Evolutionary conservation across 2,113 vertebrate species (phyloP).

Genomic region (Delphinus delphis): DNA sequence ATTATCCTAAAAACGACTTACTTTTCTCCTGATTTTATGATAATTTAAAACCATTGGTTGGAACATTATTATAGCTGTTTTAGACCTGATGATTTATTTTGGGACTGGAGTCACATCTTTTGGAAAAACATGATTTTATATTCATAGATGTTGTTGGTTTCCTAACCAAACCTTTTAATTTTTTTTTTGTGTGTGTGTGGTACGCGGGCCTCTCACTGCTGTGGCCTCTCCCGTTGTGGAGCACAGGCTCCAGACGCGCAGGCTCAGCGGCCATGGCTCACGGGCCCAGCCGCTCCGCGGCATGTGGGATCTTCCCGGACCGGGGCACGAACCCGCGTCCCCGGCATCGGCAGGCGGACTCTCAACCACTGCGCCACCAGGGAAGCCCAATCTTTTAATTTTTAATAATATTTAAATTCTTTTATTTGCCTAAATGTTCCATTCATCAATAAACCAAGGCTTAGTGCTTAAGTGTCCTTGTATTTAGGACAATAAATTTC

Average conservation of each 20-base stretch:
- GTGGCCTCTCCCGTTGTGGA: too few relatives aligned
- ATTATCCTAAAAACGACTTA: slow-evolving; percentile 37
- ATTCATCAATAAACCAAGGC: background rate
- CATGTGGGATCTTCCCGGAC: too few relatives aligned
- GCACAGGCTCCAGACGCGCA: too few relatives aligned
- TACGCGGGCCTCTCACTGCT: too few relatives aligned
- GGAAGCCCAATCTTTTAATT: background rate
- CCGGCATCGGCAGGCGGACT: too few relatives aligned
- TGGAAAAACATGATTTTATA: slow-evolving; percentile 10
- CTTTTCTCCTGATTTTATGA: slow-evolving; percentile 49
- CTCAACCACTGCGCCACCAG: too few relatives aligned
- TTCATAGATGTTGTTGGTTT: slow-evolving; percentile 25
- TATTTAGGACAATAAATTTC: background rate
- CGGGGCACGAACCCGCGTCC: too few relatives aligned
- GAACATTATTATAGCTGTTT: slow-evolving; percentile 33
- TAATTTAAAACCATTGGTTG: slow-evolving; percentile 46
- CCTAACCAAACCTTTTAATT: slow-evolving; percentile 13
- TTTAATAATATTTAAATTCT: background rate
- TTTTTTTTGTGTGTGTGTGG: background rate
- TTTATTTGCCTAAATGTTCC: slow-evolving; percentile 23
- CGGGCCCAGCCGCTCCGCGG: too few relatives aligned
- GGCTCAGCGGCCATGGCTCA: too few relatives aligned
- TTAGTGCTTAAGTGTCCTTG: background rate
- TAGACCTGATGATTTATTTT: slow-evolving; percentile 51
- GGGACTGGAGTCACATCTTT: background rate